Evolutionary conservation across 2,797 vertebrate genomes (phyloP).

Genomic region (Micrastur ruficollis): DNA sequence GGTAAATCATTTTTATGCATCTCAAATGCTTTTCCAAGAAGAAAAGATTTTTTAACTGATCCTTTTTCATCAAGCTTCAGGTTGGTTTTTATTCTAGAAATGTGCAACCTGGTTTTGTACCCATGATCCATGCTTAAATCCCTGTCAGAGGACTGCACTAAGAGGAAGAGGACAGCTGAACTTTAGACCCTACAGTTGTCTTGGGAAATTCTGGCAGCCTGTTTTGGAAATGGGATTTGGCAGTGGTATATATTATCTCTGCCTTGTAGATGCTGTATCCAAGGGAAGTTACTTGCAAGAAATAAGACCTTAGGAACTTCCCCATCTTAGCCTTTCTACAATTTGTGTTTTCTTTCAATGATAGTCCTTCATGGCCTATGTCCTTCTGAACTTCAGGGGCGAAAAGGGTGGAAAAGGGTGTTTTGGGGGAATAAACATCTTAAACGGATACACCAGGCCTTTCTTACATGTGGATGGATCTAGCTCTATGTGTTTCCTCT

Average conservation of each 20-base stretch:
- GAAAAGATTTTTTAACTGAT: not conserved
- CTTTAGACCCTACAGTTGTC: not conserved
- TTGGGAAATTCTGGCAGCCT: not conserved
- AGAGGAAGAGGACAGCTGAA: not conserved
- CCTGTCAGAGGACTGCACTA: not conserved
- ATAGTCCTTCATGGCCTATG: not conserved
- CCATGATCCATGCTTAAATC: rapidly evolving
- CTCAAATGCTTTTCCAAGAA: not conserved
- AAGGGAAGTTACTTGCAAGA: not conserved
- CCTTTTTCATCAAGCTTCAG: not conserved
- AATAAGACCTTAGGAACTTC: not conserved
- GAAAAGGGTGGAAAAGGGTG: not conserved
- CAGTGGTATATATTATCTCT: rapidly evolving
- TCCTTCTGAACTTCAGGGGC: not conserved
- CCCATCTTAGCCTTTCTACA: not conserved
- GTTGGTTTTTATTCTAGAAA: not conserved
- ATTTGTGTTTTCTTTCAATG: not conserved
- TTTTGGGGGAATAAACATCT: not conserved
- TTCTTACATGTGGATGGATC: not conserved
- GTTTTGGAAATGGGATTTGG: not conserved
- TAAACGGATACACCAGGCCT: not conserved
- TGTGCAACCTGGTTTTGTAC: not conserved
- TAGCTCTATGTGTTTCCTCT: not conserved
- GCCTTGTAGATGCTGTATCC: not conserved
- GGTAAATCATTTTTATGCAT: not conserved